Evolutionary conservation across 2,888 invertebrate genomes (phyloP), one percentile per base, ranked within the genome.

Genomic region (Boloria selene): DNA sequence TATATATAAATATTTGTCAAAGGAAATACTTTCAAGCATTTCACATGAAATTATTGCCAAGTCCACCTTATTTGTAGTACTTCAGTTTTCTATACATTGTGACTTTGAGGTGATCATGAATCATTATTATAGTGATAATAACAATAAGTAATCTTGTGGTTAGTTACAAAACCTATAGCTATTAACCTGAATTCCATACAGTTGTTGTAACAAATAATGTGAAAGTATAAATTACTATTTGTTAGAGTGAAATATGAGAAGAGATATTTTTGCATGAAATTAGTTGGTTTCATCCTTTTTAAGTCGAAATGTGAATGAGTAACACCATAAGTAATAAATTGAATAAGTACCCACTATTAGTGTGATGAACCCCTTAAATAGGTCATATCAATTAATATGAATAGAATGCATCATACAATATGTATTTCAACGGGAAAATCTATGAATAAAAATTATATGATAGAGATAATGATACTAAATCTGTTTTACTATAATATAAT

Each of bases 131-230:
- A 18, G n/a, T n/a, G 56, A 63, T 59, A 26, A 53, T 26, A 49
- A 53, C 10, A 62, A 54, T 17, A 61, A 51, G 47, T 47, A 62
- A 67, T 59, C 18, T 59, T 60, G 62, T 58, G 49, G 64, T 70
- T 63, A 68, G 62, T 67, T 65, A 47, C 65, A 65, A 68, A 66
- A 63, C 65, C 60, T 63, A 56, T 61, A 38, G 52, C 44, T 55
- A 70, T 70, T 71, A 71, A 68, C 71, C 68, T 68, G 17, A 67
- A 70, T 71, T 60, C 17, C 65, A 49, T 18, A 38, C 10, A 59
- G 10, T 47, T 55, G 53, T 47, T n/a, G 44, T 61, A 61, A 61
- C 52, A 50, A 58, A 26, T 42, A 56, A 56, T 42, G 16, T 50
- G 18, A 26, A 50, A 50, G 49, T 26, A 13, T 56, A 7, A 17